Base-by-base conservation (phyloP, 2,888 invertebrate species). In the Dicyrtomina minuta region DNA sequence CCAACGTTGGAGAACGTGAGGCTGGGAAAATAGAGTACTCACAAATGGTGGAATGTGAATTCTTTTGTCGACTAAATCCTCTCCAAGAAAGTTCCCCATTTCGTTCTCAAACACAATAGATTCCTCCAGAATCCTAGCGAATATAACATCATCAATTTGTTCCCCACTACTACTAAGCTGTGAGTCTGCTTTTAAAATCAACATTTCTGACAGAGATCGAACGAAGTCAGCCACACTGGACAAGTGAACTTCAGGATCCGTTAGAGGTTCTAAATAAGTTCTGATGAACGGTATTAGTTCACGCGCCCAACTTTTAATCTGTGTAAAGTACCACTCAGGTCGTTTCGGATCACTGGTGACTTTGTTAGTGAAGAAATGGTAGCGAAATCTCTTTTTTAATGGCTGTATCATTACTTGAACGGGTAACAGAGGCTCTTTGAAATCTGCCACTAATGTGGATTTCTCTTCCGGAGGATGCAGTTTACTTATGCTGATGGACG, bases 291-390 rank as follows among this genome's bases (percentile, higher is more conserved):
- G 76, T 2, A 73, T 64, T 27, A 76, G 62, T 22, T 76, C 74
- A 15, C 72, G 70, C 44, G 74, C 65, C 78, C 78, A 78, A 13
- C 68, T 68, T 67, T 76, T 78, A 10, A 76, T 72, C 69, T 78
- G 78, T 26, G 75, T 68, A 66, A 78, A 78, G 67, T 78, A 78
- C 78, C 78, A 78, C 44, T 78, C 78, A 2, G 78, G 78, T 27
- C 72, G 66, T 12, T 55, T 56, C 22, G 74, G 55, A 51, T 78
- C 76, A 51, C 70, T 72, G 5, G 78, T 78, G 13, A 72, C 68
- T 49, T 75, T 78, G 17, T 73, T 68, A 43, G 73, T 70, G 43
- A 73, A 76, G 55, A 78, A 78, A 60, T 78, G 76, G 62, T 68
- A 78, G 17, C 70, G 62, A 55, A 78, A 78, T 56, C 76, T 20